phyloP scores from a whole-genome alignment of 1,140 invertebrate genomes.

The Cryptotermes secundus region DNA sequence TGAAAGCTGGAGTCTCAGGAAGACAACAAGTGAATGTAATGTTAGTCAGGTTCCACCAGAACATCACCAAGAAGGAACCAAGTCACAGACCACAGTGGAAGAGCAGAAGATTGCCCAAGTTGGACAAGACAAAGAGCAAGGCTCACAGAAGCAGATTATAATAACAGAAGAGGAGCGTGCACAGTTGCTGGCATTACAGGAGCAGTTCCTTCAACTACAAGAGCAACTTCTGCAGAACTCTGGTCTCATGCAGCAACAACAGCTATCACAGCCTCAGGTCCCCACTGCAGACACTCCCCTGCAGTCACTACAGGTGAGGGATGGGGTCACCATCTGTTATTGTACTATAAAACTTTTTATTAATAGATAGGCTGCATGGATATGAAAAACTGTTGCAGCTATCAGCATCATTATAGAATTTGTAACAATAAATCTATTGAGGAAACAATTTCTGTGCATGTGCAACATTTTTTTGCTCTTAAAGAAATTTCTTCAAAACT shows the following conservation, averaged over 20 bases:
- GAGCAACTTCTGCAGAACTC: conserved; percentile 22
- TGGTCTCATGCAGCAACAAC: conserved; percentile 1
- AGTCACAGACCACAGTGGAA: too few species aligned
- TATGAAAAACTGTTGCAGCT: too few species aligned
- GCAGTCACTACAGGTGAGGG: conserved; percentile 30
- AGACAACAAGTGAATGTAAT: conserved; percentile 29
- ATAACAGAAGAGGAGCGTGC: conserved; percentile 4
- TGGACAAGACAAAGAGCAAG: background rate
- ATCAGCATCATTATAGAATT: too few species aligned
- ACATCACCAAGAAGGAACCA: background rate
- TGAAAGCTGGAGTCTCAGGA: conserved; percentile 15
- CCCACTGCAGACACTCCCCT: conserved; percentile 17
- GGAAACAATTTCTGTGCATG: too few species aligned
- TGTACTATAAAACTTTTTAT: too few species aligned
- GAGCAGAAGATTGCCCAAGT: background rate
- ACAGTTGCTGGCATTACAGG: conserved; percentile 18
- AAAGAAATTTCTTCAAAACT: too few species aligned
- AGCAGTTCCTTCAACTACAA: conserved; percentile 26
- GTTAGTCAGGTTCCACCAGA: conserved; percentile 22
- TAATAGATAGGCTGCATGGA: too few species aligned
- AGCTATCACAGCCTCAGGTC: background rate
- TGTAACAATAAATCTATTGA: too few species aligned
- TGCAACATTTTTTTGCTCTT: too few species aligned
- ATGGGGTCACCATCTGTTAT: too few species aligned
- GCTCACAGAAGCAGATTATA: conserved; percentile 1